Evolutionary conservation across 2,113 vertebrate species (phyloP).

Genomic region (Jaculus jaculus): DNA sequence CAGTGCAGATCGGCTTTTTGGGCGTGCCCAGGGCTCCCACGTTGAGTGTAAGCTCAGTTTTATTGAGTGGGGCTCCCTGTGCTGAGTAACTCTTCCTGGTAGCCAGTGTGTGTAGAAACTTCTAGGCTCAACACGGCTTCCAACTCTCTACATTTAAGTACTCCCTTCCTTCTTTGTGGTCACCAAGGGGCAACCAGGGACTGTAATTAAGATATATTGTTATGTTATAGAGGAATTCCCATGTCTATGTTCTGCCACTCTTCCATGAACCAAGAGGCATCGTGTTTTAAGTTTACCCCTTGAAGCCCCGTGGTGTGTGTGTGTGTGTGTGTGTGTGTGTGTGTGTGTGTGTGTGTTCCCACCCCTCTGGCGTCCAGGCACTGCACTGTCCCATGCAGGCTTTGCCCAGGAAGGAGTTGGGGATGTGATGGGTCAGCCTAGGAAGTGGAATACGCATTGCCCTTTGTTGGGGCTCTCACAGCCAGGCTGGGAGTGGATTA

Average conservation of each 20-base stretch:
- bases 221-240: too few relatives aligned
- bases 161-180: not conserved
- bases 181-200: not conserved
- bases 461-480: not conserved
- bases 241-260: not conserved
- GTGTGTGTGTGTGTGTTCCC: not conserved
- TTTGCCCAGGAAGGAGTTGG: not conserved
- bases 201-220: accelerated
- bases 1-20: not conserved
- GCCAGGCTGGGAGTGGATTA: not conserved
- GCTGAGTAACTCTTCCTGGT: not conserved
- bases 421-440: not conserved
- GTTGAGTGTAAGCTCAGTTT: not conserved
- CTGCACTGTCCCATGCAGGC: not conserved
- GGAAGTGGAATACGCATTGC: not conserved
- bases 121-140: not conserved
- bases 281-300: not conserved
- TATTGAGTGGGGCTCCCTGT: not conserved
- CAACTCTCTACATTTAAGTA: not conserved
- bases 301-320: not conserved
- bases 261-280: not conserved
- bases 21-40: not conserved
- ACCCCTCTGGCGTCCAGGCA: not conserved
- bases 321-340: too few relatives aligned
- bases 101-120: not conserved